These are phyloP conservation scores for Sialis fuliginosa DNA, from an alignment of 2,888 invertebrate genomes.

Conservation along the genomic window DNA sequence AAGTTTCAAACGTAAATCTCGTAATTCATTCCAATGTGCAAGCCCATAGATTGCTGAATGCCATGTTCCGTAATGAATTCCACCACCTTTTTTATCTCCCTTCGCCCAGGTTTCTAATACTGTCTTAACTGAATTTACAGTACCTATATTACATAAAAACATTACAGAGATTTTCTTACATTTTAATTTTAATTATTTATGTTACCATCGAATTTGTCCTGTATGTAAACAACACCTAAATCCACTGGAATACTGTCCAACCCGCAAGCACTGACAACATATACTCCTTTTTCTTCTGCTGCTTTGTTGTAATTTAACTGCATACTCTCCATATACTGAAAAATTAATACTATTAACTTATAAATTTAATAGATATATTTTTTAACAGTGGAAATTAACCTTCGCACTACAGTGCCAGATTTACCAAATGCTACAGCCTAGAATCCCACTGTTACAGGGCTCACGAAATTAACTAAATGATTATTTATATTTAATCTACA, in stretches of 20 bases:
- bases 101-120: slow-evolving; percentile 34
- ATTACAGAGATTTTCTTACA: neutral
- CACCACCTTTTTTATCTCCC: slow-evolving; percentile 18
- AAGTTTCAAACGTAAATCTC: slow-evolving; percentile 43
- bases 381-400: neutral
- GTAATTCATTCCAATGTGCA: slow-evolving; percentile 42
- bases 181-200: neutral
- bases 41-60: slow-evolving; percentile 70
- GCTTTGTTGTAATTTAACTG: slow-evolving; percentile 59
- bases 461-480: too few species aligned
- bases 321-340: slow-evolving; percentile 66
- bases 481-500: too few species aligned
- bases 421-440: too few species aligned
- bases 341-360: neutral
- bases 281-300: slow-evolving; percentile 66
- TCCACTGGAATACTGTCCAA: slow-evolving; percentile 87
- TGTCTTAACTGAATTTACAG: slow-evolving; percentile 59
- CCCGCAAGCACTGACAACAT: slow-evolving; percentile 81
- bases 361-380: neutral
- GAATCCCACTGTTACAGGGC: too few species aligned
- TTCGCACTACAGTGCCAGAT: too few species aligned
- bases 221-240: slow-evolving; percentile 62
- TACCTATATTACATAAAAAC: slow-evolving; percentile 26
- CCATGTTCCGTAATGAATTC: slow-evolving; percentile 75
- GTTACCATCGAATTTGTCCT: slow-evolving; percentile 56